These are phyloP conservation scores for Hydractinia echinata DNA, from an alignment of 30 jellyfish, hydroid and myxozoan species.

Conservation along the genomic window DNA sequence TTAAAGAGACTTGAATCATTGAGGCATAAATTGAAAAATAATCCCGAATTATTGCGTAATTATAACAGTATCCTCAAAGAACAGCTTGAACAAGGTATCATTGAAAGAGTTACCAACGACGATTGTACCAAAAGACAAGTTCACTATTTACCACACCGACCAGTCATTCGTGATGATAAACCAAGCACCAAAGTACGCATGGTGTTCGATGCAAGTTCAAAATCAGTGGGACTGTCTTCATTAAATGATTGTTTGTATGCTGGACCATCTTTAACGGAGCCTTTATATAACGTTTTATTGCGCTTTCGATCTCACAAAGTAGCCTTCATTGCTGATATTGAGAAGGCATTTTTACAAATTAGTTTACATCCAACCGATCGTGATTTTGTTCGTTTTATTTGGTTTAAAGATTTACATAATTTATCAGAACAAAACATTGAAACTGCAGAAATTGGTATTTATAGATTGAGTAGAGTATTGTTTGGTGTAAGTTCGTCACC, in stretches of 20 bases:
- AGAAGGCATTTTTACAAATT: constrained; percentile 50
- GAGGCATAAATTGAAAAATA: constrained; percentile 12
- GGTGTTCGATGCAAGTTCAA: constrained; percentile 55
- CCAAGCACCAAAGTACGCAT: constrained; percentile 58
- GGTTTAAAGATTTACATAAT: constrained; percentile 29
- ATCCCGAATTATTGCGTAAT: constrained; percentile 25
- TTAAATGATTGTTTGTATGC: constrained; percentile 44
- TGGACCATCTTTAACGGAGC: constrained; percentile 40
- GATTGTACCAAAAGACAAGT: constrained; percentile 36
- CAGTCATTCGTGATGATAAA: constrained; percentile 51
- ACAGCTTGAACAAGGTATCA: constrained; percentile 39
- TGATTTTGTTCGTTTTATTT: constrained; percentile 50
- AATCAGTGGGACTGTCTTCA: constrained; percentile 12
- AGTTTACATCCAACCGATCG: constrained; percentile 35
- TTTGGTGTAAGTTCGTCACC: constrained; percentile 27
- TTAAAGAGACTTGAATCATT: constrained; percentile 17
- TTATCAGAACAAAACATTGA: not conserved
- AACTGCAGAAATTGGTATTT: constrained; percentile 13
- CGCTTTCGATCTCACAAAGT: constrained; percentile 36
- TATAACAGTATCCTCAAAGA: constrained; percentile 36
- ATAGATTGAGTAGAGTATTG: constrained; percentile 51
- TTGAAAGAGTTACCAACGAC: constrained; percentile 38
- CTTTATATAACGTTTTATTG: constrained; percentile 40
- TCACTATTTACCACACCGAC: constrained; percentile 53
- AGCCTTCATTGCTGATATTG: constrained; percentile 61